These are phyloP conservation scores for Hesperophylax magnus DNA, from an alignment of 1,140 invertebrate genomes.

Conservation along the genomic window DNA sequence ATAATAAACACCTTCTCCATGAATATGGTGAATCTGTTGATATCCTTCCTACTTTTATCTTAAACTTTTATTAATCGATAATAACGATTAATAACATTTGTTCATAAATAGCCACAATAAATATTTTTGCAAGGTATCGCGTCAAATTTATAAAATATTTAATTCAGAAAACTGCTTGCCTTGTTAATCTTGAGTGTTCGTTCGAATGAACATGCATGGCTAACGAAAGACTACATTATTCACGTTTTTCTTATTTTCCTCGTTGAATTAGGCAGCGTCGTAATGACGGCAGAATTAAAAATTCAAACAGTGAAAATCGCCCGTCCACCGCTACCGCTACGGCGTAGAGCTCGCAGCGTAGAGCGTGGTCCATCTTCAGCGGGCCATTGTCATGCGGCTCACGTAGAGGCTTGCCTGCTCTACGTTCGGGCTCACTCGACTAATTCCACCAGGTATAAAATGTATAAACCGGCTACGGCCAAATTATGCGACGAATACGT, in stretches of 20 bases:
- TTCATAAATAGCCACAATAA: too few relatives aligned
- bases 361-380: neutral
- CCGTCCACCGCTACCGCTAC: neutral
- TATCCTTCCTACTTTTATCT: too few relatives aligned
- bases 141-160: too few relatives aligned
- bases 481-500: conserved; percentile 48
- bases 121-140: too few relatives aligned
- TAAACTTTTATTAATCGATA: too few relatives aligned
- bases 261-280: neutral
- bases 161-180: too few relatives aligned
- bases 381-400: conserved; percentile 17
- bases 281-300: conserved; percentile 23
- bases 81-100: too few relatives aligned
- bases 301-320: conserved; percentile 16
- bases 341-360: neutral
- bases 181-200: too few relatives aligned
- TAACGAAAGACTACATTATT: too few relatives aligned
- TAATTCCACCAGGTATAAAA: conserved; percentile 36
- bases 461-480: neutral
- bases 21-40: too few relatives aligned
- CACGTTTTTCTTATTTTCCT: neutral
- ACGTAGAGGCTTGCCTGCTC: conserved; percentile 9
- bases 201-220: too few relatives aligned
- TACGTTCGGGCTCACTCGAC: conserved; percentile 32
- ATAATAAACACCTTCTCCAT: too few relatives aligned